Base-by-base conservation (phyloP, 2,113 vertebrate species). In the Colossoma macropomum region DNA sequence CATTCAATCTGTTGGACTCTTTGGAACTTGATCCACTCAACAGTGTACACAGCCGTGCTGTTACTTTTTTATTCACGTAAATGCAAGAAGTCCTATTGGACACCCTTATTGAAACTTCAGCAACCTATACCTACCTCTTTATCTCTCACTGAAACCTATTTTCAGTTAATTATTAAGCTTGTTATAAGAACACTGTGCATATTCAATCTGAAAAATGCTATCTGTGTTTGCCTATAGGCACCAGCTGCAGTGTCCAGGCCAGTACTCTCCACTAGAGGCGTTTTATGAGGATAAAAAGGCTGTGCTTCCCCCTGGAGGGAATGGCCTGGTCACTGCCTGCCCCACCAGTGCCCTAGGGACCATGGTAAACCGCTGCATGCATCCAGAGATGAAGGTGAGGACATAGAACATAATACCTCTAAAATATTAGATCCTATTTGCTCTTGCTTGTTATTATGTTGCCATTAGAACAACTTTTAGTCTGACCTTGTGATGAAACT, bases 221-320 rank as follows among this genome's bases (percentile, higher is more conserved):
- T 45, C 8, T 69, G 28, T 54, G 7, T 86, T 30, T 87, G 87
- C 85, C 79, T 86, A 15, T 86, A 99, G 98, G 87, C 97, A 97
- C 85, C 98, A 99, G 94, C 90, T 99, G 87, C 94, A 98, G 93
- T 96, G 92, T 87, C 98, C 97, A 0, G 97, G 97, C 12, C 96
- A 98, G 81, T 99, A 99, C 85, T 97, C 97, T 72, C 97, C 97
- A 12, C 93, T 99, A 85, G 98, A 98, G 86, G 98, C 97, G 0
- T 99, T 99, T 90, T 99, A 99, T 0, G 97, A 99, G 85, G 97
- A 99, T 89, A 99, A 99, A 93, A 99, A 99, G 86, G 97, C 96
- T 2, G 93, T 97, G 71, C 95, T 98, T 23, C 96, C 92, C 1
- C 78, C 94, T 0, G 87, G 93, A 2, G 94, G 95, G 32, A 96